Evolutionary conservation across 2,113 vertebrate genomes (phyloP).

Genomic region (Petromus typicus): DNA sequence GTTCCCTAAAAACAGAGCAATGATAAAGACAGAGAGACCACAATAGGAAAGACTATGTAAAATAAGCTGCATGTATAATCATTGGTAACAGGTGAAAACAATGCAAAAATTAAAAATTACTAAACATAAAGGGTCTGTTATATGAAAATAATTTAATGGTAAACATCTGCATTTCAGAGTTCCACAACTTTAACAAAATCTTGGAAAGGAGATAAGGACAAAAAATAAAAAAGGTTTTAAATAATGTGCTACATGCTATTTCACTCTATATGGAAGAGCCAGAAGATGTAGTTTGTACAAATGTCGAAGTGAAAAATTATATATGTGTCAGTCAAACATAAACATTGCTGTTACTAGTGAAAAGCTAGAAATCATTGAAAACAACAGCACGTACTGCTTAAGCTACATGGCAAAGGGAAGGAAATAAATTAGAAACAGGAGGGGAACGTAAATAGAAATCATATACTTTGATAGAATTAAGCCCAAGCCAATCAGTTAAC

Average conservation of each 20-base stretch:
- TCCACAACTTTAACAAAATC: neutral
- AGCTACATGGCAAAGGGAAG: neutral
- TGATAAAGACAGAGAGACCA: no score
- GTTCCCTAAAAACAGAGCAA: neutral
- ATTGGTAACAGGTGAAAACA: neutral
- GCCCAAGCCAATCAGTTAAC: neutral
- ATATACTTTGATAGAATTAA: neutral
- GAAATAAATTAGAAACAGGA: neutral
- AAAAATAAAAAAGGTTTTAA: neutral
- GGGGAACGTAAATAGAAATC: neutral
- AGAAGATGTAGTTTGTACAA: no score
- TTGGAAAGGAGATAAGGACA: neutral
- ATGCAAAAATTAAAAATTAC: neutral
- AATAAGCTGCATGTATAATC: neutral
- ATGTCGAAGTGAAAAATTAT: neutral
- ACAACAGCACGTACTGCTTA: neutral
- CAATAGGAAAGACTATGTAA: rapidly evolving
- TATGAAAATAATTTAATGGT: neutral
- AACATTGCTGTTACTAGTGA: neutral
- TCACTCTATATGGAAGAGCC: neutral
- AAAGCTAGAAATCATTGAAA: neutral
- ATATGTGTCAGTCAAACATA: neutral
- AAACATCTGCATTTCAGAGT: neutral
- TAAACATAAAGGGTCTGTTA: neutral
- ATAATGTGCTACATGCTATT: neutral